Evolutionary conservation across 53 echinoderm and acorn worm genomes (phyloP).

Genomic region (Apostichopus leukothele): DNA sequence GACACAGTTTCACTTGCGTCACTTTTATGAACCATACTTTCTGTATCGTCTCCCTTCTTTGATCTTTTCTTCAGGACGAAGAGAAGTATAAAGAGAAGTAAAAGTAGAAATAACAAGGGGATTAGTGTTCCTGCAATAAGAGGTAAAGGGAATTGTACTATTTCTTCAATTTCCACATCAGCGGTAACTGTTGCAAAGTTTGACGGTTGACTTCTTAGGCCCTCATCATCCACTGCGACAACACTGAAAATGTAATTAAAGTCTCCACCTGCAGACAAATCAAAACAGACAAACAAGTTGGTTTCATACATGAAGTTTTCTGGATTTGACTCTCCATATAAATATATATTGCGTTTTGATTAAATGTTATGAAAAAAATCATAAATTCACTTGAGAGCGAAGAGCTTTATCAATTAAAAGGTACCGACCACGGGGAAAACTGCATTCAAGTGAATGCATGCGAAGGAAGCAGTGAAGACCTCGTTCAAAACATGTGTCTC

Average conservation of each 20-base stretch:
- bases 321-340: too few species aligned
- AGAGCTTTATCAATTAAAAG: too few species aligned
- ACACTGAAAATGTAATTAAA: constrained; percentile 66
- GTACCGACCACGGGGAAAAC: too few species aligned
- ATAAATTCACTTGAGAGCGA: too few species aligned
- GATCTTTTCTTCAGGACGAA: not conserved
- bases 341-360: too few species aligned
- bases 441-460: too few species aligned
- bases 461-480: too few species aligned
- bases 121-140: not conserved
- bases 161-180: not conserved
- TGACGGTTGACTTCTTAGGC: constrained; percentile 55
- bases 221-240: constrained; percentile 67
- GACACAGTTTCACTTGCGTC: not conserved
- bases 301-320: too few species aligned
- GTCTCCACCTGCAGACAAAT: constrained; percentile 38
- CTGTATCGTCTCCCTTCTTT: not conserved
- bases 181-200: constrained; percentile 65
- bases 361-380: too few species aligned
- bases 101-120: not conserved
- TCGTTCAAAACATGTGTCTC: too few species aligned
- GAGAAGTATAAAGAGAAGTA: not conserved
- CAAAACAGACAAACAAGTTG: not conserved
- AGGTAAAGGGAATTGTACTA: not conserved
- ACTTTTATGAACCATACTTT: not conserved